phyloP scores from a whole-genome alignment of 2,888 invertebrate species.

The Ethmia dodecea region DNA sequence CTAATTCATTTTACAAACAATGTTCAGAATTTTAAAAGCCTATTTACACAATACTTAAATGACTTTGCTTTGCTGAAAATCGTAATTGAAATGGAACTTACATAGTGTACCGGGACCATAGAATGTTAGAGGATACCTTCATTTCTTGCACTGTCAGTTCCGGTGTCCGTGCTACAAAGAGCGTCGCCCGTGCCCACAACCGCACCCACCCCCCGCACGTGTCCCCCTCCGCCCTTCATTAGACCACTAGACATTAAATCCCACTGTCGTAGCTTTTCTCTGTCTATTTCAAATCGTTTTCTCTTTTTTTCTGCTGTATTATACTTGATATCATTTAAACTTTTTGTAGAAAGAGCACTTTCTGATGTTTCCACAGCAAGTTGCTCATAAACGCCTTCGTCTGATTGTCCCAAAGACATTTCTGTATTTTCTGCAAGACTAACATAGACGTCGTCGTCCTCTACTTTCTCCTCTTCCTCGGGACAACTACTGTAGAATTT shows the following conservation, averaged over 20 bases:
- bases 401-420: slow-evolving; percentile 38
- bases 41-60: slow-evolving; percentile 47
- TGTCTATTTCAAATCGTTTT: slow-evolving; percentile 83
- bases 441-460: slow-evolving; percentile 74
- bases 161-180: slow-evolving; percentile 60
- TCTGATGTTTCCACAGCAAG: slow-evolving; percentile 57
- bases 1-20: slow-evolving; percentile 22
- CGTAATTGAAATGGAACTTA: slow-evolving; percentile 15
- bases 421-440: slow-evolving; percentile 58
- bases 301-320: slow-evolving; percentile 30
- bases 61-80: slow-evolving; percentile 61
- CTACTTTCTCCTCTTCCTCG: slow-evolving; percentile 31
- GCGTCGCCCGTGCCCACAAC: slow-evolving; percentile 50
- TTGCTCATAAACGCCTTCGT: slow-evolving; percentile 78
- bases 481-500: slow-evolving; percentile 30
- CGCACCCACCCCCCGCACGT: slow-evolving; percentile 57
- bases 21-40: slow-evolving; percentile 28
- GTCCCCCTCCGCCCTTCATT: slow-evolving; percentile 69
- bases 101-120: slow-evolving; percentile 63
- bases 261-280: slow-evolving; percentile 92
- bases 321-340: slow-evolving; percentile 17
- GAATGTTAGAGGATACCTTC: slow-evolving; percentile 73
- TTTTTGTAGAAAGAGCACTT: slow-evolving; percentile 21
- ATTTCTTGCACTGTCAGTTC: slow-evolving; percentile 67
- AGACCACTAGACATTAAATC: slow-evolving; percentile 91